These are phyloP conservation scores for Petrosia ficiformis DNA, from an alignment of 37 sponge, comb jelly and placozoan species.

Conservation along the genomic window DNA sequence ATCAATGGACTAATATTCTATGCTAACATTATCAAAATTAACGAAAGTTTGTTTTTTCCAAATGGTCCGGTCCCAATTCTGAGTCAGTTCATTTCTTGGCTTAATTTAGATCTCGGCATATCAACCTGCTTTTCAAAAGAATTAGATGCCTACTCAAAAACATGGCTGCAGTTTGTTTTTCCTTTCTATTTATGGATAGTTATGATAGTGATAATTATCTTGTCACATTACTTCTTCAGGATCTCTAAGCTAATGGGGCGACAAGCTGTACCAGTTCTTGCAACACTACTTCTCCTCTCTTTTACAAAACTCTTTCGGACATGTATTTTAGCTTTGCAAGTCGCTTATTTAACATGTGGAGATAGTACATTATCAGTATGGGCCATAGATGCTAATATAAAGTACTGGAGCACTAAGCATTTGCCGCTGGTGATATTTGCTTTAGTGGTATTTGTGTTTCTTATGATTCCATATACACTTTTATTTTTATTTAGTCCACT, in stretches of 20 bases:
- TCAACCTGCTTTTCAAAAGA: constrained; percentile 40
- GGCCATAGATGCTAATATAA: constrained; percentile 21
- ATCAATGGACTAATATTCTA: constrained; percentile 8
- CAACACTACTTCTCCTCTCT: constrained; percentile 40
- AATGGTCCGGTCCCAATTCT: neutral
- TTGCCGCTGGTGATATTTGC: constrained; percentile 9
- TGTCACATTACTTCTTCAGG: constrained; percentile 5
- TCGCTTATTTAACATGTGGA: neutral
- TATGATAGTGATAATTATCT: constrained; percentile 8
- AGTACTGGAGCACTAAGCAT: constrained; percentile 20
- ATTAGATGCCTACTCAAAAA: constrained; percentile 25
- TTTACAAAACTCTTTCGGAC: constrained; percentile 26
- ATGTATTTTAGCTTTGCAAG: constrained; percentile 3
- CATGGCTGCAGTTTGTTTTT: constrained; percentile 50
- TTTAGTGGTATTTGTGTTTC: neutral
- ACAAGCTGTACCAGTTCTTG: constrained; percentile 31
- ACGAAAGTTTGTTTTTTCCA: neutral
- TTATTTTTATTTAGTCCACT: constrained; percentile 12
- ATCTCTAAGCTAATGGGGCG: constrained; percentile 10
- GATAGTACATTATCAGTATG: neutral
- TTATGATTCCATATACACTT: neutral
- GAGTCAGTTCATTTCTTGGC: constrained; percentile 28
- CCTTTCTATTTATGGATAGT: constrained; percentile 35
- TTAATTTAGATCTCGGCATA: constrained; percentile 44
- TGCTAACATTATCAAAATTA: constrained; percentile 8